These are phyloP conservation scores for Myripristis jacobus DNA, from an alignment of 2,797 vertebrate species.

Conservation along the genomic window DNA sequence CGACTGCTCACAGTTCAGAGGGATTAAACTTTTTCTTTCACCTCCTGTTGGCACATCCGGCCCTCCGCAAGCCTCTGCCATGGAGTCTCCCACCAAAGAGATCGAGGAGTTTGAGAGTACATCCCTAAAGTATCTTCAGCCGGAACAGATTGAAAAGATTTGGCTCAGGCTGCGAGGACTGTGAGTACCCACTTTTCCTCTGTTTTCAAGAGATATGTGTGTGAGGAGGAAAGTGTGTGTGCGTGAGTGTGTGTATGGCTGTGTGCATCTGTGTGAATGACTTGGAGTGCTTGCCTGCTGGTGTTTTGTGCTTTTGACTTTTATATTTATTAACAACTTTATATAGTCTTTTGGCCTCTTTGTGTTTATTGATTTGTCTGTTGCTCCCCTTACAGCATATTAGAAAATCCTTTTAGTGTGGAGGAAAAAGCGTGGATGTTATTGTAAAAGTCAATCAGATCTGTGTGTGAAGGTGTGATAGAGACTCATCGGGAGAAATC, in stretches of 20 bases:
- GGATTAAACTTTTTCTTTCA: constrained; percentile 76
- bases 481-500: background rate
- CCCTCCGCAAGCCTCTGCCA: constrained; percentile 72
- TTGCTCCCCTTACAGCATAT: background rate
- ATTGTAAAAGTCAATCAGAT: background rate
- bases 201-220: constrained; percentile 62
- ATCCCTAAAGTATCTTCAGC: constrained; percentile 96
- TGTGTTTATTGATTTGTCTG: background rate
- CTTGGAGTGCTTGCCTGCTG: background rate
- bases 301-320: background rate
- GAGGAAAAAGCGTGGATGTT: background rate
- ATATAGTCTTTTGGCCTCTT: background rate
- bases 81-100: constrained; percentile 99
- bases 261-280: constrained; percentile 5
- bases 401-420: background rate
- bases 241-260: constrained; percentile 15
- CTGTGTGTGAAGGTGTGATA: background rate
- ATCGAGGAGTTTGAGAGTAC: constrained; percentile 99
- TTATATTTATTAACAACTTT: background rate
- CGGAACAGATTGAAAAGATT: constrained; percentile 99
- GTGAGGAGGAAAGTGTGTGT: constrained; percentile 20
- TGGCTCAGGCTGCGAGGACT: constrained; percentile 97
- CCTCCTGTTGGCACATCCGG: constrained; percentile 46
- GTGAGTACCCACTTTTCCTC: constrained; percentile 86
- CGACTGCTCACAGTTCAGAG: constrained; percentile 42